A percentile compares a stretch with the other conserved stretches of the same genome.
Evolutionary conservation across 2,113 vertebrate genomes (phyloP).

Genomic region (Oreamnos americanus): DNA sequence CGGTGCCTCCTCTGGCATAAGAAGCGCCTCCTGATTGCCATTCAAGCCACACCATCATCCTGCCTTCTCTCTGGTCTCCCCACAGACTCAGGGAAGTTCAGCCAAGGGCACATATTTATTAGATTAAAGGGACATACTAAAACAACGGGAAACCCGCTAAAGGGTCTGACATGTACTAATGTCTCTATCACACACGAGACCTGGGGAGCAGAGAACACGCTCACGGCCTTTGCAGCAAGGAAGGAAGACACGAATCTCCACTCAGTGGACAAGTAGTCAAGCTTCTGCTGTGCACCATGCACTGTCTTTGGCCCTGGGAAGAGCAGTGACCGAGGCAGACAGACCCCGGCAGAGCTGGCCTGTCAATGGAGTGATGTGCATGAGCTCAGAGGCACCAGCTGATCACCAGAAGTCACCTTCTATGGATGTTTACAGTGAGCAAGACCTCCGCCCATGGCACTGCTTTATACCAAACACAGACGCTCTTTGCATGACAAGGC

Average conservation of each 20-base stretch:
- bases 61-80: not conserved
- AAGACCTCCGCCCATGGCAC: fast-evolving
- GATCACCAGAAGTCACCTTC: fast-evolving
- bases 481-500: fast-evolving
- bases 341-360: not conserved
- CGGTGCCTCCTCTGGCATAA: not conserved
- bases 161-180: not conserved
- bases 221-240: fast-evolving
- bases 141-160: not conserved
- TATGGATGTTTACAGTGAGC: fast-evolving
- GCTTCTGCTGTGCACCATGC: fast-evolving
- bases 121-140: not conserved
- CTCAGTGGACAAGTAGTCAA: fast-evolving
- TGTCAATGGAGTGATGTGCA: fast-evolving
- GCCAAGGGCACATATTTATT: not conserved
- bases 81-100: not conserved
- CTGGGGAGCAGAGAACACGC: fast-evolving
- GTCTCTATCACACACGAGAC: not conserved
- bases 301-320: not conserved
- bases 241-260: fast-evolving
- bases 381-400: fast-evolving
- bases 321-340: fast-evolving
- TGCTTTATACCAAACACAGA: fast-evolving
- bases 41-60: not conserved
- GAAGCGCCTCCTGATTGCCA: not conserved